Evolutionary conservation across 2,888 invertebrate species (phyloP), one percentile per base, ranked within the genome.

Genomic region (Amphipyra berbera): DNA sequence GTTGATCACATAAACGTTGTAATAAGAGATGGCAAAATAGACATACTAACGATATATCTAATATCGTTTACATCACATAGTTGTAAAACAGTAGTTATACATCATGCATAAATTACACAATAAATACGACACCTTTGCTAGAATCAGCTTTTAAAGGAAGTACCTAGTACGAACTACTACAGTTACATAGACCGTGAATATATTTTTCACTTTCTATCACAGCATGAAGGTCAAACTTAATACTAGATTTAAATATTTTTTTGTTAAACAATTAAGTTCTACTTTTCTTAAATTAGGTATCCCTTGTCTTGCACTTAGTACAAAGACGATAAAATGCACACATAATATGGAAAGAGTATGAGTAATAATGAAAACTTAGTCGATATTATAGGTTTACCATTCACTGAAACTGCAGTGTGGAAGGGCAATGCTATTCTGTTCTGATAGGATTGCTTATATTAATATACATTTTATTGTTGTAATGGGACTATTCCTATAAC

Each of bases 211-310:
- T 68, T 68, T 68, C 78, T 73, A 78, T 78, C 78, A 78, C 79
- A 78, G 71, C 60, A 60, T 76, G 44, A 78, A 68, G 60, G 65
- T 76, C 79, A 78, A 78, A 78, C 79, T 76, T 77, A 77, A 44
- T 59, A 56, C 70, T 78, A 78, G 30, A 61, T 48, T 57, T 75
- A 41, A 54, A 73, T 48, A 56, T 42, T 54, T 47, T 52, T 41
- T 41, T 42, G 58, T 65, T 47, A 67, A 68, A 67, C 59, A 61
- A 50, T 63, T 65, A 63, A 27, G 41, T 63, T 50, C 59, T 68
- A 77, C 61, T 66, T 69, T 68, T 40, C 72, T 66, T 73, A 75
- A 50, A 62, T 61, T 64, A 57, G 35, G 14, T 50, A 42, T 37
- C 10, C 30, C 33, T 14, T 72, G 66, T 41, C 64, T 54, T 64